Base-by-base conservation (phyloP, 2,113 vertebrate genomes). In the Ammodytes dubius region DNA sequence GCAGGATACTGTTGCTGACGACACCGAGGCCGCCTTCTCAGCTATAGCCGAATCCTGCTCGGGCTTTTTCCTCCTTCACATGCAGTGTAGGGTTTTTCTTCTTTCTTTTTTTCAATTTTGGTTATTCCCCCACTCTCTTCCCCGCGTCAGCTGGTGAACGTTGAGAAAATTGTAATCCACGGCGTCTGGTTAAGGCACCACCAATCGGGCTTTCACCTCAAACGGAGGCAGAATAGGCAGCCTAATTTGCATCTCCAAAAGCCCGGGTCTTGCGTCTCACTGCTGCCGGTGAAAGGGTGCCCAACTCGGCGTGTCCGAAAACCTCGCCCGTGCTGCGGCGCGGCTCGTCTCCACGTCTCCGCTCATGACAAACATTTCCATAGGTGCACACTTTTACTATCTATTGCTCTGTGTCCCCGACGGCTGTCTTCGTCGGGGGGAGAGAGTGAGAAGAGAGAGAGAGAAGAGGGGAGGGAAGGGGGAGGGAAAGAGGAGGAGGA, bases 261-360 rank as follows among this genome's bases (percentile, higher is more conserved):
- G 89, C 93, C 89, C 88, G 90, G 91, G 92, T 85, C 90, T 94
- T 53, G 91, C 89, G 91, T 94, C 90, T 93, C 89, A 91, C 91
- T 91, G 89, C 85, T 85, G 90, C 93, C 89, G 83, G 89, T 68
- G 85, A 93, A 86, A 84, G 77, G 88, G 53, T 87, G 84, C 88
- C 85, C 58, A 93, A 80, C 64, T 90, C 93, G 91, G 91, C 89
- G 70, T 85, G 87, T 88, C 88, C 87, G 83, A 78, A 88, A 84
- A 74, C 81, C 88, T 89, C 87, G 85, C 79, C 86, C 85, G 84
- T 79, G 74, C 77, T 65, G 76, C 53, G 84, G 77, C 85, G 79
- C 84, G 86, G 82, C 84, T 91, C 82, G 83, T 87, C 89, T 88
- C 85, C 85, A 77, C 88, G 70, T 84, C 88, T 86, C 78, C 79